Percentiles rank a stretch among this genome's conserved stretches.
Conservation (phyloP, 2,113 vertebrate genomes). For the Chelonoidis abingdonii region DNA sequence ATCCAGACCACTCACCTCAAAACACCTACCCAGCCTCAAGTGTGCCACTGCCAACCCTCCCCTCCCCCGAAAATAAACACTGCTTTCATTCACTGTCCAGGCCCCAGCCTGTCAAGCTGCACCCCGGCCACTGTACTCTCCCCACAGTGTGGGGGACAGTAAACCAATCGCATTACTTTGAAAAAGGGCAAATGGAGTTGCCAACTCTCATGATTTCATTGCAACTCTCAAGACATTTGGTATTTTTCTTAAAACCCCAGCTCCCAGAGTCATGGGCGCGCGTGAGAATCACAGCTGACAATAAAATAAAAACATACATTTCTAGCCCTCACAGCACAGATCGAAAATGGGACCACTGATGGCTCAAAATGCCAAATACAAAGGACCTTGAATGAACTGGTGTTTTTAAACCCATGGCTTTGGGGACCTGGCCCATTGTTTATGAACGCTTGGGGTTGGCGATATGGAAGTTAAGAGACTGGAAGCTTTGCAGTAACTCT, state of each 20-base stretch:
- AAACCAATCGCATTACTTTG: conserved; percentile 5
- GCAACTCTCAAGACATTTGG: conserved; percentile 41
- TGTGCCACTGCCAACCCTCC: conserved; percentile 15
- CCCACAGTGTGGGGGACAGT: background rate
- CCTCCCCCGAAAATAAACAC: background rate
- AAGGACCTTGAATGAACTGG: background rate
- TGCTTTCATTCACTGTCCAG: background rate
- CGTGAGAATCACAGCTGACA: conserved; percentile 38
- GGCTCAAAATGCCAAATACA: background rate
- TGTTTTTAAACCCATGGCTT: background rate
- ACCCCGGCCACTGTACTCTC: conserved; percentile 12
- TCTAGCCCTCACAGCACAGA: background rate
- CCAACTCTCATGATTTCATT: conserved; percentile 22
- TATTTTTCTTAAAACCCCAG: conserved; percentile 39
- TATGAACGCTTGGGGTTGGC: background rate
- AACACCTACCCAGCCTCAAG: conserved; percentile 58
- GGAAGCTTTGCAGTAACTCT: background rate
- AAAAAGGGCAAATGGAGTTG: background rate
- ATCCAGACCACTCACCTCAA: fast-evolving
- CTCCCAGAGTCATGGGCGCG: conserved; percentile 23
- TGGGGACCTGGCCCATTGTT: background rate
- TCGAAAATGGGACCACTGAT: background rate
- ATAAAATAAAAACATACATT: background rate
- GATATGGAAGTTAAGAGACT: background rate
- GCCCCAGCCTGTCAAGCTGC: background rate